A percentile compares a stretch with the other conserved stretches of the same genome.
These are phyloP conservation scores for Heterotis niloticus DNA, from an alignment of 2,113 vertebrate genomes.

Conservation along the genomic window DNA sequence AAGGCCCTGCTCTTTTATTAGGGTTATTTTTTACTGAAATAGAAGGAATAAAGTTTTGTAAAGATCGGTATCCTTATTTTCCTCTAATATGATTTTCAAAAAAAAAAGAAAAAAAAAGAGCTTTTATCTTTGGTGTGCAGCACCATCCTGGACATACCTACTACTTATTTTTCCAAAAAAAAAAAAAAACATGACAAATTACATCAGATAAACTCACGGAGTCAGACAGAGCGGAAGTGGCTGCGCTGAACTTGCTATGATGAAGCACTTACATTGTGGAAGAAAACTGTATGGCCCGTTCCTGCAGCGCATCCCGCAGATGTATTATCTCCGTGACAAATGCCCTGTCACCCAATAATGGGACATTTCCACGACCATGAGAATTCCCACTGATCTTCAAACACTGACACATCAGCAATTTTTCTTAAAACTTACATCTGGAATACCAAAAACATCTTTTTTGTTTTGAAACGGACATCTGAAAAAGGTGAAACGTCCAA, in stretches of 20 bases:
- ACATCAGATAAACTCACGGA: constrained; percentile 20
- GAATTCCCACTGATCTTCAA: constrained; percentile 95
- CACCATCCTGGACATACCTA: constrained; percentile 7
- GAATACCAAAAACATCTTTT: background rate
- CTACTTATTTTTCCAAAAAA: constrained; percentile 6
- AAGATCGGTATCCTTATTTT: background rate
- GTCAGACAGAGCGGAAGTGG: constrained; percentile 13
- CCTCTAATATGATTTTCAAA: constrained; percentile 6
- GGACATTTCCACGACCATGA: constrained; percentile 79
- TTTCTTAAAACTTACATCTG: too few relatives aligned
- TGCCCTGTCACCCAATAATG: constrained; percentile 86
- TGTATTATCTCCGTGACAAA: constrained; percentile 95
- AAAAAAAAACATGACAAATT: constrained; percentile 23
- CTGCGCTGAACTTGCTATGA: constrained; percentile 9
- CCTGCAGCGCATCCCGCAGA: constrained; percentile 43
- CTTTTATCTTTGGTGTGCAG: constrained; percentile 16
- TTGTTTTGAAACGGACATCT: too few relatives aligned
- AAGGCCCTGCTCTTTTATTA: too few relatives aligned
- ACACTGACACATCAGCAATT: constrained; percentile 82
- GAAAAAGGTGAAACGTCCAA: too few relatives aligned
- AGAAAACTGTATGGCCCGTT: constrained; percentile 19
- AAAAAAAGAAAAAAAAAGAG: background rate
- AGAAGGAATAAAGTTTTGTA: constrained; percentile 10
- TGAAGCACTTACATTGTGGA: constrained; percentile 12
- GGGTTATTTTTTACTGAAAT: too few relatives aligned